phyloP scores from a whole-genome alignment of 1,140 invertebrate genomes.

The Drosophila subpulchrella region DNA sequence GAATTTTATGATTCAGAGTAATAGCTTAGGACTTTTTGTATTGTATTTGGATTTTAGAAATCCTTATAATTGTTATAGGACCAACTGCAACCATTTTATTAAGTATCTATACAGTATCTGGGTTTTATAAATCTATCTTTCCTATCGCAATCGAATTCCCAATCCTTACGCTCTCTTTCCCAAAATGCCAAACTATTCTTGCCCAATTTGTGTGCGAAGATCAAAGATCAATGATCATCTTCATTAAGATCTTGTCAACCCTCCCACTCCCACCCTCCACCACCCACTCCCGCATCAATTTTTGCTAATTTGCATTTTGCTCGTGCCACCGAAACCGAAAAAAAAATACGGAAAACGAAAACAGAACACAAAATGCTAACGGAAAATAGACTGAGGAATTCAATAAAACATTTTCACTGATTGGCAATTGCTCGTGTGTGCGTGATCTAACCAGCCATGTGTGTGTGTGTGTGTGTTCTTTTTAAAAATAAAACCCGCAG shows the following conservation, averaged over 20 bases:
- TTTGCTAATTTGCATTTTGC: conserved; percentile 69
- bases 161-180: not conserved
- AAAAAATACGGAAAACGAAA: conserved; percentile 19
- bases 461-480: conserved; percentile 20
- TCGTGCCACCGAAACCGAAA: conserved; percentile 62
- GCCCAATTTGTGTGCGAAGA: conserved; percentile 43
- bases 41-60: too few relatives aligned
- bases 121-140: not conserved
- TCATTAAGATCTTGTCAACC: conserved; percentile 52
- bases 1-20: not conserved
- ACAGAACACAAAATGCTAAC: conserved; percentile 27
- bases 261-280: not conserved
- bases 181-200: conserved; percentile 17
- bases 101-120: not conserved
- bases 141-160: conserved; percentile 6
- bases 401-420: conserved; percentile 57
- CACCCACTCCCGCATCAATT: conserved; percentile 24
- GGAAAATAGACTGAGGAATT: conserved; percentile 31
- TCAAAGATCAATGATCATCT: conserved; percentile 52
- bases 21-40: not conserved
- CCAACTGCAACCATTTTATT: too few relatives aligned
- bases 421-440: conserved; percentile 44
- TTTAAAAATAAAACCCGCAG: conserved; percentile 77
- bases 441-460: conserved; percentile 26
- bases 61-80: too few relatives aligned